A percentile compares a stretch with the other conserved stretches of the same genome.
Evolutionary conservation across 92 coral and sea anemone genomes (phyloP).

Genomic region (Actinostola sp.): DNA sequence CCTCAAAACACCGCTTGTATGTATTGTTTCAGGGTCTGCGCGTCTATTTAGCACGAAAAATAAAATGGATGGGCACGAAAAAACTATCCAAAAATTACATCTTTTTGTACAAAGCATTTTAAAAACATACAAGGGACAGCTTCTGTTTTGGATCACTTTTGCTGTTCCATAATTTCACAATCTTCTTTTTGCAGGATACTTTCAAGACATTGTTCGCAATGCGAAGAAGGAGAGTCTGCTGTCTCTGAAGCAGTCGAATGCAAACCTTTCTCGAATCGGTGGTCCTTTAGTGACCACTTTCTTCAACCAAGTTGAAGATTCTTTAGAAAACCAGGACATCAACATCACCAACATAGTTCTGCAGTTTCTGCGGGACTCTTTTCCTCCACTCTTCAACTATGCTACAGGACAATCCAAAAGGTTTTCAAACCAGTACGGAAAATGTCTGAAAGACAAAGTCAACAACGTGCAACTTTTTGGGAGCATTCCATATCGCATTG

Average conservation of each 20-base stretch:
- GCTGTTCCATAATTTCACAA: too few relatives aligned
- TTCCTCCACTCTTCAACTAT: constrained; percentile 67
- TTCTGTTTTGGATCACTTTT: too few relatives aligned
- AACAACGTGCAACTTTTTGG: constrained; percentile 71
- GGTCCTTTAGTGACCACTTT: constrained; percentile 47
- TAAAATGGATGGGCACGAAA: too few relatives aligned
- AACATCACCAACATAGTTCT: constrained; percentile 58
- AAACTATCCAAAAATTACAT: too few relatives aligned
- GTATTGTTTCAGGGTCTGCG: too few relatives aligned
- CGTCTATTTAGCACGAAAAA: too few relatives aligned
- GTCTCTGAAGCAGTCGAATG: constrained; percentile 30
- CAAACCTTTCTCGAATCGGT: constrained; percentile 60
- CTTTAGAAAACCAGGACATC: constrained; percentile 50
- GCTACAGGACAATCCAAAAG: constrained; percentile 38
- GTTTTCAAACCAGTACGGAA: constrained; percentile 57
- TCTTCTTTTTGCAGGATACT: constrained; percentile 53
- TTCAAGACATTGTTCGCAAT: constrained; percentile 54
- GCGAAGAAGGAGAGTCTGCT: constrained; percentile 40
- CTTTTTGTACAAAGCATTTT: too few relatives aligned
- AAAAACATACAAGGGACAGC: too few relatives aligned
- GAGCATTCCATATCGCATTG: constrained; percentile 57
- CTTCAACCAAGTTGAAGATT: constrained; percentile 63
- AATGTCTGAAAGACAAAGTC: constrained; percentile 78
- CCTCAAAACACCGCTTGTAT: not conserved
- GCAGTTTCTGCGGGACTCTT: constrained; percentile 72